Evolutionary conservation across 2,113 vertebrate genomes (phyloP).

Genomic region (Lepisosteus oculatus): DNA sequence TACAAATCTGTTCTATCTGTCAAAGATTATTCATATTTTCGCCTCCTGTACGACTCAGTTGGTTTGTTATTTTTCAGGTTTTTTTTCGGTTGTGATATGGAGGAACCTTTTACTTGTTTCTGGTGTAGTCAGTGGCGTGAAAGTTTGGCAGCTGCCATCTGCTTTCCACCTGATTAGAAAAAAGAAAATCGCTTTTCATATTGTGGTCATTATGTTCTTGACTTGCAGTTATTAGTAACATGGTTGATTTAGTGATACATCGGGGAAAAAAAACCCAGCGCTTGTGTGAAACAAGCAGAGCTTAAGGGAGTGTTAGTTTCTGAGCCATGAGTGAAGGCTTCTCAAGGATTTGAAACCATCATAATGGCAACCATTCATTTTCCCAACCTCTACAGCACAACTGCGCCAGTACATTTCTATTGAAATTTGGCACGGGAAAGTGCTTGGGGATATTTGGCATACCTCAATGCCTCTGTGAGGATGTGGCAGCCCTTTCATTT

Average conservation of each 20-base stretch:
- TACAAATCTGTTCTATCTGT: too few species aligned
- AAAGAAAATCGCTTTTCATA: slow-evolving; percentile 24
- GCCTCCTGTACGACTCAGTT: too few species aligned
- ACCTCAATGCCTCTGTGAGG: too few species aligned
- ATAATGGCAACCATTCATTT: slow-evolving; percentile 46
- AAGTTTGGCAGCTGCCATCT: slow-evolving; percentile 21
- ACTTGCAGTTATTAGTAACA: slow-evolving; percentile 32
- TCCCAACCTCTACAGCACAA: slow-evolving; percentile 14
- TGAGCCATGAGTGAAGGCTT: slow-evolving; percentile 22
- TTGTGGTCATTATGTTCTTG: slow-evolving; percentile 1
- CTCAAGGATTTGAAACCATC: slow-evolving; percentile 42
- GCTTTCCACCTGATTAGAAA: slow-evolving; percentile 26
- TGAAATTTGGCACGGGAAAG: neutral
- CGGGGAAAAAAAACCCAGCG: slow-evolving; percentile 28
- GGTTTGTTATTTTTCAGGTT: too few species aligned
- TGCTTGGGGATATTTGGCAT: neutral
- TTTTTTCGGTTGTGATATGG: too few species aligned
- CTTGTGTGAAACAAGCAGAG: slow-evolving; percentile 15
- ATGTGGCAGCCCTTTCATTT: too few species aligned
- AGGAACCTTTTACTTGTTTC: too few species aligned
- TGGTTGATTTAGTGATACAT: slow-evolving; percentile 26
- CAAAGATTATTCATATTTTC: too few species aligned
- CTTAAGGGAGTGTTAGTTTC: slow-evolving; percentile 28
- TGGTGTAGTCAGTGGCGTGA: too few species aligned
- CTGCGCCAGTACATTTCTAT: neutral